Conservation (phyloP, 2,888 invertebrate genomes). For the Apamea anceps region DNA sequence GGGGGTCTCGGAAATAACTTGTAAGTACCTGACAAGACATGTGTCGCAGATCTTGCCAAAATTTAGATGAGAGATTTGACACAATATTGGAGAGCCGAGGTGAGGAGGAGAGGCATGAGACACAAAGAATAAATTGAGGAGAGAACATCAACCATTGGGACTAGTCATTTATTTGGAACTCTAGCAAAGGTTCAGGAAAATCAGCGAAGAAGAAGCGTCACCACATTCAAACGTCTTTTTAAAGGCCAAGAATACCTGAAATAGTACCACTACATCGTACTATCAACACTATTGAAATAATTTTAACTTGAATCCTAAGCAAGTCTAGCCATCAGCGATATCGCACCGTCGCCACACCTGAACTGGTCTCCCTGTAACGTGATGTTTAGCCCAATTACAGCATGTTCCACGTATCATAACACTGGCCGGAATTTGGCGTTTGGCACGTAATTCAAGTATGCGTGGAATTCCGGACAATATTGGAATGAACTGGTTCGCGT, state of each 20-base stretch:
- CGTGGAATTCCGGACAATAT: slow-evolving; percentile 37
- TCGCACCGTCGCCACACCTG: slow-evolving; percentile 23
- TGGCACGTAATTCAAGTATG: slow-evolving; percentile 45
- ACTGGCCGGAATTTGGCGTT: slow-evolving; percentile 12
- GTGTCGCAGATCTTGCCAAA: slow-evolving; percentile 16
- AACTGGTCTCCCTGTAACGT: slow-evolving; percentile 25
- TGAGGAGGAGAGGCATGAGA: no score
- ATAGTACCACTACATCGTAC: background rate
- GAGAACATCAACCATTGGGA: background rate
- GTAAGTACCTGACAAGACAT: background rate
- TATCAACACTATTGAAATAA: background rate
- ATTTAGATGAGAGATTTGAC: background rate
- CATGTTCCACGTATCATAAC: slow-evolving; percentile 22
- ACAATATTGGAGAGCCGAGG: background rate
- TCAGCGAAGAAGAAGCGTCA: no score
- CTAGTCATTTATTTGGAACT: background rate
- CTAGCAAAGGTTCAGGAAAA: background rate
- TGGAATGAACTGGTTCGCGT: slow-evolving; percentile 44
- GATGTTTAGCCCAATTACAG: slow-evolving; percentile 35
- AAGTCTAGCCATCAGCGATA: background rate
- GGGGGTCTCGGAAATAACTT: background rate
- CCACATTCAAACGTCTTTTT: background rate
- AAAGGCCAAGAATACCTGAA: background rate
- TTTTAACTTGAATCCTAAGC: background rate
- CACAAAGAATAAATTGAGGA: background rate